phyloP scores from a whole-genome alignment of 2,113 vertebrate species.

The Podilymbus podiceps region DNA sequence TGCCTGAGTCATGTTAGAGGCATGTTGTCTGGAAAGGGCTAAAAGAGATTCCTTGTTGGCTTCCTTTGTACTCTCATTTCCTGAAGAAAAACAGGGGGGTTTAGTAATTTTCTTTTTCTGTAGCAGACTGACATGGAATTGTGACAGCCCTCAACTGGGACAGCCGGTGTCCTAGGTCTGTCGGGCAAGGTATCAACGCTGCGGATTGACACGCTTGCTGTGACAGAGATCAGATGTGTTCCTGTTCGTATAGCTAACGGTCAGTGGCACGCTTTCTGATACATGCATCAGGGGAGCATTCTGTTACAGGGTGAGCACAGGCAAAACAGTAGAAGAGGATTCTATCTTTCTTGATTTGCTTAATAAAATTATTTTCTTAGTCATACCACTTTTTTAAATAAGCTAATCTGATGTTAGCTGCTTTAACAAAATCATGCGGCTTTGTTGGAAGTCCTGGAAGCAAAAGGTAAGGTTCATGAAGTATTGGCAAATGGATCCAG shows the following conservation, averaged over 20 bases:
- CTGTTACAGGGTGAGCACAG: neutral
- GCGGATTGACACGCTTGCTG: accelerated
- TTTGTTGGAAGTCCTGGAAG: slow-evolving; percentile 23
- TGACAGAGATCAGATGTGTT: neutral
- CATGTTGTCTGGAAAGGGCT: slow-evolving; percentile 38
- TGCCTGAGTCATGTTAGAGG: slow-evolving; percentile 46
- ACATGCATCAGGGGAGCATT: neutral
- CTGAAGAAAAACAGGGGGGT: slow-evolving; percentile 7
- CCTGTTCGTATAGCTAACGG: neutral
- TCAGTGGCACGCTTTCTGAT: neutral
- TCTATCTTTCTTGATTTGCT: neutral
- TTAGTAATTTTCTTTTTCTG: neutral
- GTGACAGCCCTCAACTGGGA: neutral
- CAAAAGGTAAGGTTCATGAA: neutral
- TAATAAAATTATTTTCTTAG: neutral
- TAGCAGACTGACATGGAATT: neutral
- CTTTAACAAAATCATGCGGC: neutral
- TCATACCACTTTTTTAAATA: neutral
- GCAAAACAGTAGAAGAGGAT: neutral
- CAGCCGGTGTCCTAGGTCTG: neutral
- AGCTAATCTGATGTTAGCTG: neutral
- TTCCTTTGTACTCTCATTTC: slow-evolving; percentile 42
- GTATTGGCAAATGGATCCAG: neutral
- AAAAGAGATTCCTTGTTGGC: slow-evolving; percentile 23
- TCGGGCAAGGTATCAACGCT: neutral